Base-by-base conservation (phyloP, 2,797 vertebrate genomes). In the Alosa sapidissima region DNA sequence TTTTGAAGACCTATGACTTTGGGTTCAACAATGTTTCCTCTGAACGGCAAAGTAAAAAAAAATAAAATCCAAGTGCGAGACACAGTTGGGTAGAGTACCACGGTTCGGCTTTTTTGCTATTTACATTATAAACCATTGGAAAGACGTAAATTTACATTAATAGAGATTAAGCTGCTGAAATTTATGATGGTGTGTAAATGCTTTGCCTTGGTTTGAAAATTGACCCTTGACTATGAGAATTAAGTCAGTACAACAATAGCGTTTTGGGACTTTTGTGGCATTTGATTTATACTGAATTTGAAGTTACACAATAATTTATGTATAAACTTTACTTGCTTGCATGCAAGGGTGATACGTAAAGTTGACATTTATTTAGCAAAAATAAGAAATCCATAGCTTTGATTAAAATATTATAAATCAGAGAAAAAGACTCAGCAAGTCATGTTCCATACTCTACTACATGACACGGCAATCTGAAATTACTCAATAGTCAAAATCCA, bases 141-240 rank as follows among this genome's bases (percentile, higher is more conserved):
- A 58, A 58, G 19, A n/a, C 58, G 7, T n/a, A 9, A n/a, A 1
- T 24, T 62, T 8, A 62, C 28, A 28, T 28, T 28, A 28, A 86
- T 88, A 78, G 81, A 82, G 87, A 88, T 93, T 93, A 92, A 94
- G 94, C 91, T 55, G 21, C 54, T 55, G 54, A 55, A 92, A 94
- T 94, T 94, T 94, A 94, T 90, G 92, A 91, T 87, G 60, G 33
- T 48, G 81, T 72, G 81, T 87, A 45, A 85, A 82, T 81, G 84
- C 81, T 75, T 84, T 62, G n/a, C 21, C n/a, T 81, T 81, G 83
- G 45, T 58, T 81, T 90, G 87, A 72, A 86, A 83, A 86, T 13
- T 78, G 81, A 68, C 81, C 86, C 62, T 48, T 51, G 45, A 58
- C 86, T 83, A 86, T 58, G 68, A 85, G 41, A 2, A 84, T 83